phyloP scores from a whole-genome alignment of 92 coral and sea anemone genomes.

The Parazoanthus darwini region DNA sequence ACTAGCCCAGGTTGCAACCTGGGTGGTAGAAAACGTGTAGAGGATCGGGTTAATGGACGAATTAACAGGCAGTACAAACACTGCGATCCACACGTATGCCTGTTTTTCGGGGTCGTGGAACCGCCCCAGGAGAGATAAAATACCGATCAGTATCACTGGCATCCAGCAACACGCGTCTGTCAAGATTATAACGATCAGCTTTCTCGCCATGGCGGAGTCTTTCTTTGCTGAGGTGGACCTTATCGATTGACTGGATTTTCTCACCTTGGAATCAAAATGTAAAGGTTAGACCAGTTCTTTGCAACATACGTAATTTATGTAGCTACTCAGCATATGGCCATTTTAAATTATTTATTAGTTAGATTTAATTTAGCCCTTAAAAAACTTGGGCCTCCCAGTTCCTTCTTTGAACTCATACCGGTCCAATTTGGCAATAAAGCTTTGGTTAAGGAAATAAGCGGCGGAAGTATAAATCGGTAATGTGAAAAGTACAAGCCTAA shows the following conservation, averaged over 20 bases:
- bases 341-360: too few relatives aligned
- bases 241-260: constrained; percentile 24
- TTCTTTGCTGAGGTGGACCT: constrained; percentile 15
- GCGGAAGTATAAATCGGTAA: too few relatives aligned
- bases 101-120: constrained; percentile 33
- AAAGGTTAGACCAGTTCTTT: neutral
- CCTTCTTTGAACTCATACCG: too few relatives aligned
- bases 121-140: constrained; percentile 20
- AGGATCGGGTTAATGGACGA: constrained; percentile 33
- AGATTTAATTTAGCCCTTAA: too few relatives aligned
- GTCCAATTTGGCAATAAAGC: too few relatives aligned
- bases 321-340: too few relatives aligned
- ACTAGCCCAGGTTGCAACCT: neutral
- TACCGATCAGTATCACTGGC: constrained; percentile 22
- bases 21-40: constrained; percentile 27
- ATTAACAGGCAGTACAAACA: constrained; percentile 32
- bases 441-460: too few relatives aligned
- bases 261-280: neutral
- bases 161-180: constrained; percentile 30
- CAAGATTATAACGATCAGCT: constrained; percentile 23
- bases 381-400: too few relatives aligned
- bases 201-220: constrained; percentile 27
- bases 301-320: too few relatives aligned
- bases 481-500: too few relatives aligned
- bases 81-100: constrained; percentile 34